Percentiles rank a stretch among this genome's conserved stretches.
Conservation (phyloP, 2,113 vertebrate genomes). For the Catharus fuscescens region DNA sequence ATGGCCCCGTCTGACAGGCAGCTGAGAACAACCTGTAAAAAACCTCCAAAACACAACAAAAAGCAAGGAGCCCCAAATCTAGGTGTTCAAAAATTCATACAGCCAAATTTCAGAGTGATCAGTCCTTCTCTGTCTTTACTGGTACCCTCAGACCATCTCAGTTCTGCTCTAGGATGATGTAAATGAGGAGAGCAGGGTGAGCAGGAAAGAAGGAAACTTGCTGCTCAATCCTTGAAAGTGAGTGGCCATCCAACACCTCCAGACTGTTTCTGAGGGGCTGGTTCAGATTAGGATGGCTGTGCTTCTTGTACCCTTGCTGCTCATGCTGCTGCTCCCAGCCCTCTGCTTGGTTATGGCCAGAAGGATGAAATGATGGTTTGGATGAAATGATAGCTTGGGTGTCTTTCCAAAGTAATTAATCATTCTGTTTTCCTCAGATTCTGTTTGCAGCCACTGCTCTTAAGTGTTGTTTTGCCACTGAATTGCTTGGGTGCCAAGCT, state of each 20-base stretch:
- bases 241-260: not conserved
- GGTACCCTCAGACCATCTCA: not conserved
- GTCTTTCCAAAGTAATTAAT: not conserved
- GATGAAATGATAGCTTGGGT: not conserved
- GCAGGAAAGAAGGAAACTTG: not conserved
- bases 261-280: not conserved
- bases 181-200: not conserved
- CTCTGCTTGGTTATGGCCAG: not conserved
- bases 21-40: slow-evolving; percentile 47
- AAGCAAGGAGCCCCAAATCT: not conserved
- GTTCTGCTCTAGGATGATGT: fast-evolving
- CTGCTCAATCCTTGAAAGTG: not conserved
- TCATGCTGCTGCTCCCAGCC: not conserved
- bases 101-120: not conserved
- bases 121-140: not conserved
- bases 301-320: not conserved
- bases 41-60: not conserved
- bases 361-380: not conserved
- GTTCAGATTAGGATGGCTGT: not conserved
- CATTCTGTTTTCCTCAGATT: not conserved
- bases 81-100: not conserved
- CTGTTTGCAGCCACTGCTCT: not conserved
- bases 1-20: slow-evolving; percentile 41
- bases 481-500: not conserved
- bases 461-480: not conserved